These are phyloP conservation scores for Ennomos quercinarius DNA, from an alignment of 2,888 invertebrate species.

Conservation along the genomic window DNA sequence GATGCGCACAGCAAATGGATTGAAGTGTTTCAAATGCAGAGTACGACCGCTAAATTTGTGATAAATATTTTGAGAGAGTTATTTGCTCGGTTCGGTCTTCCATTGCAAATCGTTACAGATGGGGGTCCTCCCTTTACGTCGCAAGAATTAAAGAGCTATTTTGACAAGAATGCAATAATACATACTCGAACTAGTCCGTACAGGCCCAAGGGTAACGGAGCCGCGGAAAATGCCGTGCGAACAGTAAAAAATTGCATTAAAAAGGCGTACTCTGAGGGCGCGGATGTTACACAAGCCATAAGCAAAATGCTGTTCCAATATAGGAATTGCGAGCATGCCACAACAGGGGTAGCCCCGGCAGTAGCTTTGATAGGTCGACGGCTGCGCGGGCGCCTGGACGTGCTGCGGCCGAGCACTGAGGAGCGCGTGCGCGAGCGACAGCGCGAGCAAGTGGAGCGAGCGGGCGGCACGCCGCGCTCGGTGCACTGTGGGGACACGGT, in stretches of 20 bases:
- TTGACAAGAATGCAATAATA: neutral
- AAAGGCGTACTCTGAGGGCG: neutral
- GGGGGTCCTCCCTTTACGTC: neutral
- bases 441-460: constrained; percentile 4
- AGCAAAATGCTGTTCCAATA: constrained; percentile 8
- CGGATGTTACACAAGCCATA: neutral
- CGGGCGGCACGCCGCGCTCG: neutral
- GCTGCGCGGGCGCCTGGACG: constrained; percentile 38
- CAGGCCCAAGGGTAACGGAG: neutral
- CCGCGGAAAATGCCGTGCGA: no score
- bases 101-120: neutral
- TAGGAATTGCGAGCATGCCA: constrained; percentile 32
- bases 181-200: neutral
- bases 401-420: constrained; percentile 25
- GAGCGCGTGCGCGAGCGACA: constrained; percentile 15
- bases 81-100: neutral
- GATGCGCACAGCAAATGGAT: neutral
- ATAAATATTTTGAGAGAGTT: neutral
- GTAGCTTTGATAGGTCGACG: constrained; percentile 36
- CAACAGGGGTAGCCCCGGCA: constrained; percentile 35
- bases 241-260: no score
- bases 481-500: constrained; percentile 9
- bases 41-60: neutral
- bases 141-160: neutral
- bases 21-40: neutral